A percentile compares a stretch with the other conserved stretches of the same genome.
phyloP scores from a whole-genome alignment of 2,888 invertebrate genomes.

The Yponomeuta plumbellus region DNA sequence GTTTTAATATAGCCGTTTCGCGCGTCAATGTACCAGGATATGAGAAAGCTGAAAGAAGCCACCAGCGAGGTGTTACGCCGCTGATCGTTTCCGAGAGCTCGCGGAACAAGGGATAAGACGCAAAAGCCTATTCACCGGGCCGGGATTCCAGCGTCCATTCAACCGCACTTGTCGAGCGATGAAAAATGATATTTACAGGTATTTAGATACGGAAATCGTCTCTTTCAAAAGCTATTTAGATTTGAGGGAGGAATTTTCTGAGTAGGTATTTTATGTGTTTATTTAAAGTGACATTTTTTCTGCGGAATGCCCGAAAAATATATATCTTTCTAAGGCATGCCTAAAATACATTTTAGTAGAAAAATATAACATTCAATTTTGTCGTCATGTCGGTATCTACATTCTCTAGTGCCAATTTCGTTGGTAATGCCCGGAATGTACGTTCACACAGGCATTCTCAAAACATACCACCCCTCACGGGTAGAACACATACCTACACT shows the following conservation, averaged over 20 bases:
- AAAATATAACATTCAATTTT: not conserved
- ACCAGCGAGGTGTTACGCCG: constrained; percentile 9
- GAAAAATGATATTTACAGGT: constrained; percentile 17
- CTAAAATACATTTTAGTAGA: not conserved
- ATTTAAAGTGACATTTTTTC: no score
- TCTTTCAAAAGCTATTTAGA: not conserved
- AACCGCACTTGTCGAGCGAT: constrained; percentile 11
- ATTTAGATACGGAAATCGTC: constrained; percentile 7
- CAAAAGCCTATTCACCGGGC: constrained; percentile 11
- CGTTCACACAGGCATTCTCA: not conserved
- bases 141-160: constrained; percentile 10
- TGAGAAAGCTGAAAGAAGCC: constrained; percentile 6
- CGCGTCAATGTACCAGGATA: constrained; percentile 4
- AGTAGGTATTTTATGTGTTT: not conserved
- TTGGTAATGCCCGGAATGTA: not conserved
- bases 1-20: constrained; percentile 6
- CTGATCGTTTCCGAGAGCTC: not conserved
- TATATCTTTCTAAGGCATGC: not conserved
- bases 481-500: not conserved
- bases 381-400: not conserved
- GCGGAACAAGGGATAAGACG: constrained; percentile 10
- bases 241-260: not conserved
- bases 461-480: not conserved
- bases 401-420: not conserved
- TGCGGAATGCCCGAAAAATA: not conserved